Base-by-base conservation (phyloP, 2,113 vertebrate genomes). In the Mastomys natalensis region DNA sequence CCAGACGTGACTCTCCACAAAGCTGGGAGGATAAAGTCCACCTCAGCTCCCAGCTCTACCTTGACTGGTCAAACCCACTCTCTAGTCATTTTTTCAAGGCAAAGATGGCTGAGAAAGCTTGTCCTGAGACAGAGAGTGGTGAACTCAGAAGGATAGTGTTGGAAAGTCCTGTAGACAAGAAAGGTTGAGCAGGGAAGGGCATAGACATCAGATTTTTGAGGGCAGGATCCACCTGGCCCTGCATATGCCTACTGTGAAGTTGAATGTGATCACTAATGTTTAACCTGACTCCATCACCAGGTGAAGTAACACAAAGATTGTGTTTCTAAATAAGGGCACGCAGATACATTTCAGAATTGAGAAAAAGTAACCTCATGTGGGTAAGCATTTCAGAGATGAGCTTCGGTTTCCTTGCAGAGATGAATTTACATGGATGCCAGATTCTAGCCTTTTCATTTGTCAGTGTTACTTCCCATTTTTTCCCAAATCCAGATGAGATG, bases 361-460 rank as follows among this genome's bases (percentile, higher is more conserved):
- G 45, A 17, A 72, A 26, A 29, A 24, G 5, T 2, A 5, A 53
- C n/a, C 62, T 70, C 19, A 26, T 15, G 45, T 51, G 43, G 40
- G 45, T 5, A 87, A 34, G 64, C 10, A n/a, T n/a, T 53, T 91
- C n/a, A n/a, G 92, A 26, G 58, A n/a, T 68, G 31, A 45, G 3
- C 88, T 94, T 87, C 89, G 40, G 10, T 93, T 93, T 91, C 82
- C 80, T 51, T 85, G 40, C 15, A 58, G 53, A 95, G 68, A 70
- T 90, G 51, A 81, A 26, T 58, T 78, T 31, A 73, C 93, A 85
- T 26, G 76, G 58, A 64, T 93, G 21, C 40, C 74, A 92, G 22
- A 64, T 62, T 77, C 21, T 68, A 78, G 37, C n/a, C 3, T 93
- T 86, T 85, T 58, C 77, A 24, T 90, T 31, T 1, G 7, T 64